Evolutionary conservation across 2,888 invertebrate species (phyloP).

Genomic region (Crocallis elinguaria): DNA sequence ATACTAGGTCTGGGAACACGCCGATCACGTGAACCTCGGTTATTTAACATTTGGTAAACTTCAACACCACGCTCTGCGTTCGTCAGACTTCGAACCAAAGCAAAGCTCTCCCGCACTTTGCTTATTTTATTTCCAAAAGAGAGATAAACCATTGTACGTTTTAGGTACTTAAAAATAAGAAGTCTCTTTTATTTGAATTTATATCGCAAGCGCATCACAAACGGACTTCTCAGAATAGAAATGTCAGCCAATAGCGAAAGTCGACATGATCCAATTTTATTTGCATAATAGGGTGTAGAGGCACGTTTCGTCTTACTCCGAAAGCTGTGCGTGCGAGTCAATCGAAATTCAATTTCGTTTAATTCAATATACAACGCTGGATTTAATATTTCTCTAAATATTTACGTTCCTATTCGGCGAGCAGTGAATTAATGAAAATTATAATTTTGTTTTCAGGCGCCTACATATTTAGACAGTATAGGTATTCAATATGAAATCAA

Average conservation of each 20-base stretch:
- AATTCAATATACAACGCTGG: not conserved
- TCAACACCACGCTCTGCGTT: too few relatives aligned
- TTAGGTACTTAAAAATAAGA: too few relatives aligned
- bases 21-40: too few relatives aligned
- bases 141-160: too few relatives aligned
- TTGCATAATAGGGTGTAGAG: slow-evolving; percentile 3
- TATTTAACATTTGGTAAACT: too few relatives aligned
- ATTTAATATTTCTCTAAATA: not conserved
- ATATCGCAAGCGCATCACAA: too few relatives aligned
- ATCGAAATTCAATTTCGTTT: slow-evolving; percentile 14
- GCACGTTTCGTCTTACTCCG: not conserved
- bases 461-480: not conserved
- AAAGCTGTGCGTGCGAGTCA: not conserved
- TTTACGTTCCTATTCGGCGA: not conserved
- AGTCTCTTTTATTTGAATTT: too few relatives aligned
- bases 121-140: too few relatives aligned
- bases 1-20: too few relatives aligned
- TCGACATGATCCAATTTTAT: not conserved
- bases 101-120: too few relatives aligned
- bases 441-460: not conserved
- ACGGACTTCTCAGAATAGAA: too few relatives aligned
- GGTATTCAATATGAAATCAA: not conserved
- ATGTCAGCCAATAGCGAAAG: not conserved
- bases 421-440: not conserved
- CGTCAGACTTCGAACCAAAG: too few relatives aligned